Evolutionary conservation across 2,888 invertebrate genomes (phyloP), one percentile per base, ranked within the genome.

Genomic region (Phortica magna): DNA sequence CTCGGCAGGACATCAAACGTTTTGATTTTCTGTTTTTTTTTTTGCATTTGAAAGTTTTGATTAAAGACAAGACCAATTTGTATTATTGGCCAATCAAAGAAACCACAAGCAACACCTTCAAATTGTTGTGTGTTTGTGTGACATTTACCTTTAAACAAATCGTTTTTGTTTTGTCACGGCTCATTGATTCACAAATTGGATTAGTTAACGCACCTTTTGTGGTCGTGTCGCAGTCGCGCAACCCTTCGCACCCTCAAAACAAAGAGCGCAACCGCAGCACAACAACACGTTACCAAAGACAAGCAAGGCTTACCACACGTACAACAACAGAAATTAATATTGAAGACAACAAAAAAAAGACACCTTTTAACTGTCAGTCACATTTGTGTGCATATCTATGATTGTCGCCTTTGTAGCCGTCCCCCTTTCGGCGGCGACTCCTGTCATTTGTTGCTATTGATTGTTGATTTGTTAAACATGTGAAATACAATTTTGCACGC

Each of bases 401-500:
- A 59, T 19, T 59, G 22, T 59, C 22, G 17, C 22, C 59, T 59
- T 59, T 59, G 17, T 7, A 22, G 59, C 22, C 22, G 17, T 19
- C 59, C 59, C 22, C 19, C 31, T 2, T 31, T 2, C 31, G 5
- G 31, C 19, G 14, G 57, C 57, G 5, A 41, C 55, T 22, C 55
- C 74, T 76, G 73, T 74, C 71, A 70, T 74, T 76, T 75, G 74
- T 75, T 53, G 55, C 57, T 76, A 81, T 84, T 83, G 83, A 83
- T 84, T 84, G 85, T 84, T 83, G 82, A 87, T 82, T 84, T 81
- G 80, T 82, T 80, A 72, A 84, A 82, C 81, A 75, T 57, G 19
- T 64, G 74, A 76, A 76, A 77, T 74, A 53, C 10, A 55, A 85
- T 87, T 85, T 86, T 84, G 77, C 80, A 89, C 78, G 89, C 83